These are phyloP conservation scores for Argyrosomus regius DNA, from an alignment of 2,797 vertebrate species.

Conservation along the genomic window DNA sequence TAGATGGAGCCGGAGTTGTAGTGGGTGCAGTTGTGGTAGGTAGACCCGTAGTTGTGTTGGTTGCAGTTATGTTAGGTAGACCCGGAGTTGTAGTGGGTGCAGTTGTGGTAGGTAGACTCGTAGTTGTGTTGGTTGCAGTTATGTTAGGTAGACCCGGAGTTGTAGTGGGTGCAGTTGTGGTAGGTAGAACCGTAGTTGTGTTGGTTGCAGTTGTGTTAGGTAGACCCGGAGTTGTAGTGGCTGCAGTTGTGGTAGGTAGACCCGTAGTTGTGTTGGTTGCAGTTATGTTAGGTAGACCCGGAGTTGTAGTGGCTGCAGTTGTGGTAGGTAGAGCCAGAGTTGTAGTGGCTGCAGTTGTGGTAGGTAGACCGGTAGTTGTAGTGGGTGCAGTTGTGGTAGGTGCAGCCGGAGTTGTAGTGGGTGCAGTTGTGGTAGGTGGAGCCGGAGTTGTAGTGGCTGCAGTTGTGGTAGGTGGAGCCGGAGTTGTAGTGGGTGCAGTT, in stretches of 20 bases:
- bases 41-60: too few species aligned
- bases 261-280: background rate
- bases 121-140: too few species aligned
- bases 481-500: background rate
- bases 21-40: too few species aligned
- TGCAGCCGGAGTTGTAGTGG: background rate
- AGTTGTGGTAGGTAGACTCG: too few species aligned
- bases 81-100: too few species aligned
- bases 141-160: too few species aligned
- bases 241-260: background rate
- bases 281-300: background rate
- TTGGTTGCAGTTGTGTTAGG: background rate
- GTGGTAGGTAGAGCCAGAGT: background rate
- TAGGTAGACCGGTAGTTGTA: background rate
- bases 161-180: background rate
- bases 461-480: background rate
- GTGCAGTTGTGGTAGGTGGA: accelerated
- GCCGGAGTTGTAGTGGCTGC: accelerated
- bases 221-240: background rate
- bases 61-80: too few species aligned
- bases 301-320: background rate
- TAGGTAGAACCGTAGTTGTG: accelerated
- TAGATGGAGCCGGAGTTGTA: background rate
- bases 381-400: background rate
- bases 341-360: background rate